Percentiles rank a stretch among this genome's conserved stretches.
These are phyloP conservation scores for Neodiprion virginianus DNA, from an alignment of 1,140 invertebrate genomes.

Conservation along the genomic window DNA sequence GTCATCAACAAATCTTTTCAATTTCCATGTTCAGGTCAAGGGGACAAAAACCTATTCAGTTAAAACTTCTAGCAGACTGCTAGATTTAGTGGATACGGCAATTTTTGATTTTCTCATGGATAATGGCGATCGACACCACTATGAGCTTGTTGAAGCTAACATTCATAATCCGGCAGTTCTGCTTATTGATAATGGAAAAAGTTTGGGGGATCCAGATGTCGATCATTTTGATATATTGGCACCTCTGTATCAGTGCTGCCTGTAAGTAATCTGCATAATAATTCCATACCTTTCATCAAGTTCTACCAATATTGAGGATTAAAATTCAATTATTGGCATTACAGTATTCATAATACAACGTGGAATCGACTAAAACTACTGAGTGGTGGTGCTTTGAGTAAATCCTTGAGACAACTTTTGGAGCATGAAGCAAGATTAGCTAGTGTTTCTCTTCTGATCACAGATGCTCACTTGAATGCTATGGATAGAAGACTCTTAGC, in stretches of 20 bases:
- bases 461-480: slow-evolving; percentile 76
- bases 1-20: neutral
- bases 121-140: slow-evolving; percentile 94
- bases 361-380: slow-evolving; percentile 75
- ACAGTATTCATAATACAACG: slow-evolving; percentile 72
- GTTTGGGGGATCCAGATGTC: slow-evolving; percentile 83
- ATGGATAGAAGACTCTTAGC: slow-evolving; percentile 80
- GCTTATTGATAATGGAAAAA: slow-evolving; percentile 94
- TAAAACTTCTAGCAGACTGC: slow-evolving; percentile 66
- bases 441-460: slow-evolving; percentile 67
- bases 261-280: slow-evolving; percentile 67
- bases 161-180: slow-evolving; percentile 73
- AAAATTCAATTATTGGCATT: slow-evolving; percentile 44
- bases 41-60: slow-evolving; percentile 52
- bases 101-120: slow-evolving; percentile 95
- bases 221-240: slow-evolving; percentile 88
- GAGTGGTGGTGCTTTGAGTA: slow-evolving; percentile 69
- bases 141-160: slow-evolving; percentile 74
- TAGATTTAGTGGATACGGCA: slow-evolving; percentile 87
- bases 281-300: slow-evolving; percentile 22
- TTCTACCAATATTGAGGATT: slow-evolving; percentile 30
- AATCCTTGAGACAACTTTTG: slow-evolving; percentile 61
- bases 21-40: slow-evolving; percentile 46
- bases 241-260: slow-evolving; percentile 89
- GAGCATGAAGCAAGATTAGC: slow-evolving; percentile 61